A percentile compares a stretch with the other conserved stretches of the same genome.
Conservation (phyloP, 1,140 invertebrate species). For the Drosophila athabasca region DNA sequence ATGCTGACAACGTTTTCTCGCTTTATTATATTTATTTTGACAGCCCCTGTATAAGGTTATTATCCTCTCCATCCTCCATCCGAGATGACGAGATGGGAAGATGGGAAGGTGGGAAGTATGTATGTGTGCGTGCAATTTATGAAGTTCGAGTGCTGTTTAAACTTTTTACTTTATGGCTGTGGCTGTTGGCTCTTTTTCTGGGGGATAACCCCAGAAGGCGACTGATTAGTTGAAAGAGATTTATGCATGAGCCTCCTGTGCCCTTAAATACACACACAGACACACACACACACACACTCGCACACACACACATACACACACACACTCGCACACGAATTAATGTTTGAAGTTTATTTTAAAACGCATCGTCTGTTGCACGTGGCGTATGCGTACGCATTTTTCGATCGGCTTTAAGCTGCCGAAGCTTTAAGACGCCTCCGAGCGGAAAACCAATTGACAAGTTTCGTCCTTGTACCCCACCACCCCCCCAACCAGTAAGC, state of each 20-base stretch:
- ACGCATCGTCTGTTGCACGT: conserved; percentile 25
- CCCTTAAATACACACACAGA: conserved; percentile 27
- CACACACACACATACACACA: conserved; percentile 5
- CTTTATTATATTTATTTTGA: conserved; percentile 62
- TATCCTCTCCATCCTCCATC: conserved; percentile 9
- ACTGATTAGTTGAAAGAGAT: conserved; percentile 66
- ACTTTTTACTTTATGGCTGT: conserved; percentile 46
- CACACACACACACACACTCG: conserved; percentile 16
- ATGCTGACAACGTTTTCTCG: conserved; percentile 52
- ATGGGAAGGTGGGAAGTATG: neutral
- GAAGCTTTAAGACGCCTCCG: conserved; percentile 37
- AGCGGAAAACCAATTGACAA: conserved; percentile 63
- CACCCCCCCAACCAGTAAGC: too few relatives aligned
- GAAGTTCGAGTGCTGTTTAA: conserved; percentile 55
- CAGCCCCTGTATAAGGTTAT: conserved; percentile 50
- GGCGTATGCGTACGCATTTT: conserved; percentile 45
- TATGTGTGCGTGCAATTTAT: conserved; percentile 33
- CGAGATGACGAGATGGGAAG: neutral
- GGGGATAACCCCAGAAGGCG: conserved; percentile 32
- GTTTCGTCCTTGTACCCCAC: neutral
- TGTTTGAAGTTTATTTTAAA: conserved; percentile 48
- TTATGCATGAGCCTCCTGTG: conserved; percentile 62
- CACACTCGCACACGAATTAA: neutral
- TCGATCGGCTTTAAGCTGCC: conserved; percentile 27
- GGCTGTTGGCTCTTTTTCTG: conserved; percentile 4